Evolutionary conservation across 2,888 invertebrate species (phyloP), one percentile per base, ranked within the genome.

Genomic region (Pachymerium ferrugineum): DNA sequence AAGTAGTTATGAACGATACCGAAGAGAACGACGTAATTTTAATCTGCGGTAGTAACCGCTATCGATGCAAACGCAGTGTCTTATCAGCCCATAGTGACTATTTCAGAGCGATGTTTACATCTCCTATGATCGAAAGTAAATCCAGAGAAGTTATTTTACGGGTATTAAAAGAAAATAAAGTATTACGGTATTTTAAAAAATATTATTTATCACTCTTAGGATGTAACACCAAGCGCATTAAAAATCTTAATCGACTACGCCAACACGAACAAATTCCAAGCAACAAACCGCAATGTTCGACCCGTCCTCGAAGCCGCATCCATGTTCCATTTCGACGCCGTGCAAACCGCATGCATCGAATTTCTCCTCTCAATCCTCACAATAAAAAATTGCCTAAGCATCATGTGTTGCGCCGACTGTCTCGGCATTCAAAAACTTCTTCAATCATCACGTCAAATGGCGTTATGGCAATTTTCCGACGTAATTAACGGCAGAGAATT

Each of bases 41-140:
- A 30, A 72, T 78, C 54, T 78, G 81, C 16, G 80, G 79, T 73
- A 77, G 76, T 5, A 74, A 74, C 1, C 74, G 77, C 74, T 76
- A 81, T 74, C 76, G 76, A 16, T 82, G 81, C 76, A 78, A 79
- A 68, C 81, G 81, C 73, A 74, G 77, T 29, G 75, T 79, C 29
- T 78, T 85, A 70, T 79, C 80, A 16, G 73, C 78, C 74, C 78
- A 83, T 75, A 85, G 85, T 77, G 81, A 83, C 75, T 85, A 85
- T 79, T 85, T 85, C 77, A 80, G 80, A 77, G 84, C 81, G 5
- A 85, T 85, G 85, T 83, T 85, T 74, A 81, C 29, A 10, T 70
- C 67, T 3, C 38, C 70, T 1, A 75, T 75, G 75, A 33, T 62
- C 6, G 75, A 75, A 38, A 75, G 71, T 28, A n/a, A 10, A 1